These are phyloP conservation scores for Invenusta paracnida DNA, from an alignment of 2,888 invertebrate species.

Conservation along the genomic window DNA sequence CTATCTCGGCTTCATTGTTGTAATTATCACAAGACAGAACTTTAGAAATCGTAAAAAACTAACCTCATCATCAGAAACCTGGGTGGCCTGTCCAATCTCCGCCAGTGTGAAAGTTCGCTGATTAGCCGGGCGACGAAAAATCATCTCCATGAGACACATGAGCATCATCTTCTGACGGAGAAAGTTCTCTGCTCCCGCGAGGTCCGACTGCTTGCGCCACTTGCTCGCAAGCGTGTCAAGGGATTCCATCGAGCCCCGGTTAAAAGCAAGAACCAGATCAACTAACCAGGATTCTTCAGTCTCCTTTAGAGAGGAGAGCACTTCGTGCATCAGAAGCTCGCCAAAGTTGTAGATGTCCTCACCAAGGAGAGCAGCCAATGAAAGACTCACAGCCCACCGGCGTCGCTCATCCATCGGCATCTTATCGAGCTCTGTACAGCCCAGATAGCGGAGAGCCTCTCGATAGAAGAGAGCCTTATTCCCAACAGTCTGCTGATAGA, in stretches of 20 bases:
- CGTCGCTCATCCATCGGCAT: conserved; percentile 66
- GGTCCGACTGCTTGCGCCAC: conserved; percentile 76
- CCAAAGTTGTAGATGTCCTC: conserved; percentile 88
- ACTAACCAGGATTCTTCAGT: conserved; percentile 75
- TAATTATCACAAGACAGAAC: too few relatives aligned
- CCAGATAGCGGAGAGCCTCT: conserved; percentile 75
- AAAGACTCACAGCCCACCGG: conserved; percentile 80
- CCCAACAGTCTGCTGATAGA: conserved; percentile 73
- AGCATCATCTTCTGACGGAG: conserved; percentile 87
- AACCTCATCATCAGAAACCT: conserved; percentile 68
- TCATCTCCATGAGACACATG: conserved; percentile 96
- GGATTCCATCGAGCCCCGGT: conserved; percentile 67
- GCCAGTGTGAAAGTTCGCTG: conserved; percentile 78
- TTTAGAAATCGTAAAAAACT: too few relatives aligned
- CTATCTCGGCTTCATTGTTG: too few relatives aligned
- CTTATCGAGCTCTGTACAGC: conserved; percentile 70
- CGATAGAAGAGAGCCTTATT: conserved; percentile 79
- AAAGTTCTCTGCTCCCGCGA: conserved; percentile 69
- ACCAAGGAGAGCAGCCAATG: conserved; percentile 85
- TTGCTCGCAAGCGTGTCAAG: conserved; percentile 66
- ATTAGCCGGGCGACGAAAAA: conserved; percentile 84
- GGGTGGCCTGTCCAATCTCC: conserved; percentile 81
- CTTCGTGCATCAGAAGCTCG: conserved; percentile 68
- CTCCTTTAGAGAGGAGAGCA: conserved; percentile 72
- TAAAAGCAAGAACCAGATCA: conserved; percentile 68